Evolutionary conservation across 1,140 invertebrate genomes (phyloP).

Genomic region (Antheraea pernyi): DNA sequence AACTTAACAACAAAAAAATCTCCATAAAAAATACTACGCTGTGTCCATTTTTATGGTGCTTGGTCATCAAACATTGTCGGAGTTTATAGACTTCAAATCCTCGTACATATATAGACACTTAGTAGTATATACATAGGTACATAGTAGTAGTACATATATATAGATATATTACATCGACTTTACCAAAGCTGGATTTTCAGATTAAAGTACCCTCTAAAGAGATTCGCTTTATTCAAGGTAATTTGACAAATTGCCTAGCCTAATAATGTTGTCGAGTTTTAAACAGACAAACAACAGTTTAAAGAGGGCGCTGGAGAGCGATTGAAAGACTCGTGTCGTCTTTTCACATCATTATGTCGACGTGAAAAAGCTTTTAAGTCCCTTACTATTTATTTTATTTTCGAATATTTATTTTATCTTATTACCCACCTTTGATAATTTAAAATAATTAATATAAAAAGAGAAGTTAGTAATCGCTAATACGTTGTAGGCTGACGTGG

Average conservation of each 20-base stretch:
- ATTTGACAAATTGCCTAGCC: conserved; percentile 7
- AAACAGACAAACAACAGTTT: conserved; percentile 3
- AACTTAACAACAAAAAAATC: no score
- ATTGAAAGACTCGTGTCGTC: conserved; percentile 5
- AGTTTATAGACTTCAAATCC: no score
- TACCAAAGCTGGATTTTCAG: neutral
- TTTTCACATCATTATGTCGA: conserved; percentile 12
- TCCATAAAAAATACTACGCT: no score
- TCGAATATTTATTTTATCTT: neutral
- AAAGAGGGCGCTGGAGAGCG: neutral
- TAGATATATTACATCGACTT: neutral
- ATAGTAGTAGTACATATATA: no score
- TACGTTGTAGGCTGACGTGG: no score
- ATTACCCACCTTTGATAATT: no score
- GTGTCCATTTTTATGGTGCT: no score
- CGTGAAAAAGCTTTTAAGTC: conserved; percentile 1
- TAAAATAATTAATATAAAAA: no score
- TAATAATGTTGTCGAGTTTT: conserved; percentile 7
- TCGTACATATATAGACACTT: no score
- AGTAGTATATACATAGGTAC: no score
- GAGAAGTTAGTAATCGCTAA: no score
- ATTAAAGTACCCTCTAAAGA: neutral
- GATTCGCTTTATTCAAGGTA: neutral
- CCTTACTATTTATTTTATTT: neutral
- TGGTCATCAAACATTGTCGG: no score